Base-by-base conservation (phyloP, 2,113 vertebrate genomes). In the Elaphurus davidianus region DNA sequence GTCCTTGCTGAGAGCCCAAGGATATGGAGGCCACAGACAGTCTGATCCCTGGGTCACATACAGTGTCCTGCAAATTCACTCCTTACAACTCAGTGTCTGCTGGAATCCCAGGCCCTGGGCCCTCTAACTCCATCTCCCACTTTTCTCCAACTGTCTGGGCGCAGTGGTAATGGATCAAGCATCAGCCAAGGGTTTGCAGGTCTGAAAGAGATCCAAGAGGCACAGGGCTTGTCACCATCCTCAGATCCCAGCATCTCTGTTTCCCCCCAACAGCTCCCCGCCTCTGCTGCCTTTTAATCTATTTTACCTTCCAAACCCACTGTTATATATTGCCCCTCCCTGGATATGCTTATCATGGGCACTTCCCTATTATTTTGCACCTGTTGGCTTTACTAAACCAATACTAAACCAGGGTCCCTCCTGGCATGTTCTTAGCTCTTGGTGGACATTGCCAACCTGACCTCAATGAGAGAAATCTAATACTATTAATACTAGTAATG, bases 191-290 rank as follows among this genome's bases (percentile, higher is more conserved):
- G 57, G 89, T 97, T 74, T 97, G 86, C 83, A 98, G 94, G 96
- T 98, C 98, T 98, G 98, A 89, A 98, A 98, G 62, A 97, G 57
- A 96, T n/a, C 67, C 90, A 71, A 91, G 15, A 94, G 78, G 82
- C 33, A 55, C 45, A 52, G 15, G 57, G 87, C 52, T 91, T 91
- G 74, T 40, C 64, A 64, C 12, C 13, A 36, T 76, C 28, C 50
- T n/a, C 47, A 91, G 19, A 64, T 28, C 43, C 55, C 47, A 67
- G 78, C 30, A 60, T 52, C 47, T 55, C 79, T 43, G 25, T 33
- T 55, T 43, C 16, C 74, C 7, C 27, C 7, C 27, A 59, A 8
- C 1, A 40, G 16, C 28, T 14, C 28, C 45, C 55, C 1, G 0
- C 76, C n/a, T 76, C 33, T 40, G 4, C 33, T 84, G 28, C 12